A percentile compares a stretch with the other conserved stretches of the same genome.
Evolutionary conservation across 2,888 invertebrate species (phyloP).

Genomic region (Cryptocephalus primarius): DNA sequence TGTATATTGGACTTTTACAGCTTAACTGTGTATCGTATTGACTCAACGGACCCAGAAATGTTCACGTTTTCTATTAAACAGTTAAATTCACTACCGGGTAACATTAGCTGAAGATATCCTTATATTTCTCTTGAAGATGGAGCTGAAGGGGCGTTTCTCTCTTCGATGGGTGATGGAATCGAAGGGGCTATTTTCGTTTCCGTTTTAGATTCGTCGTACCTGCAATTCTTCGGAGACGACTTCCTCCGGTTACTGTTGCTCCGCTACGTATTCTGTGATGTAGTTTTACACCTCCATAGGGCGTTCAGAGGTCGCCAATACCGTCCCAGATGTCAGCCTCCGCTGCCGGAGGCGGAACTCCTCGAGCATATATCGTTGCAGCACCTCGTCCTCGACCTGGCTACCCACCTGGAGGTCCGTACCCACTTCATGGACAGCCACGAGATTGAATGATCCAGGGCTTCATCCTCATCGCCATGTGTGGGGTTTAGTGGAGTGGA

Average conservation of each 20-base stretch:
- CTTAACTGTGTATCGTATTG: too few species aligned
- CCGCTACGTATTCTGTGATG: constrained; percentile 89
- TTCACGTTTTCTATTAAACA: too few species aligned
- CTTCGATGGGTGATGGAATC: too few species aligned
- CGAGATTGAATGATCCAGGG: constrained; percentile 52
- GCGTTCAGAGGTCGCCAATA: constrained; percentile 75
- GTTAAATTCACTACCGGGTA: too few species aligned
- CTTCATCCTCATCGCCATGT: constrained; percentile 37
- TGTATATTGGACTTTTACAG: too few species aligned
- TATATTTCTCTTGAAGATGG: too few species aligned
- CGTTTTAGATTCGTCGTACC: constrained; percentile 51
- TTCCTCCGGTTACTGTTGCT: constrained; percentile 80
- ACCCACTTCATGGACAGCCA: constrained; percentile 54
- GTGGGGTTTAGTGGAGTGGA: constrained; percentile 27
- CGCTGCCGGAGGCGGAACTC: constrained; percentile 76
- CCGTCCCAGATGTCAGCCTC: constrained; percentile 76
- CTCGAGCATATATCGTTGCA: constrained; percentile 73
- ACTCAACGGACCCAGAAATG: too few species aligned
- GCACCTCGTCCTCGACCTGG: constrained; percentile 72
- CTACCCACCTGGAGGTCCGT: constrained; percentile 68
- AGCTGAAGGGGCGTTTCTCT: too few species aligned
- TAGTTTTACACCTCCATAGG: constrained; percentile 78
- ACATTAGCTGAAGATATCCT: too few species aligned
- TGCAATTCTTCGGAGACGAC: constrained; percentile 91
- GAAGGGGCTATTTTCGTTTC: too few species aligned